These are phyloP conservation scores for Automeris io DNA, from an alignment of 2,888 invertebrate genomes.

Conservation along the genomic window DNA sequence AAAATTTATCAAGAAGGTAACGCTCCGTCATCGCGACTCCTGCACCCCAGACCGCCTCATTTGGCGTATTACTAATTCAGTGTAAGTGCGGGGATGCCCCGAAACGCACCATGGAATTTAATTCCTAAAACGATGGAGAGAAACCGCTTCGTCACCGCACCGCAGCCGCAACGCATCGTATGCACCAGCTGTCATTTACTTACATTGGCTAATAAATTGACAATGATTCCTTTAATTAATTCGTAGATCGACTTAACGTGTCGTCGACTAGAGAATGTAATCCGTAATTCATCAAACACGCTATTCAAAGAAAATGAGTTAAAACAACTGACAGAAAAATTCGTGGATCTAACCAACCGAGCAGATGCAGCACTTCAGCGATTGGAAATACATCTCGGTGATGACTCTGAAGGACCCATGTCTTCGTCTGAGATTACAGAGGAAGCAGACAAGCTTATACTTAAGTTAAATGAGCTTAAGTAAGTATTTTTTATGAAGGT, in stretches of 20 bases:
- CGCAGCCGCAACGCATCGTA: too few species aligned
- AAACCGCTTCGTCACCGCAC: too few species aligned
- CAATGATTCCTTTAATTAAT: too few species aligned
- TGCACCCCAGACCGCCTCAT: too few species aligned
- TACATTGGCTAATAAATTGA: too few species aligned
- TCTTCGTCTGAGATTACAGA: conserved; percentile 49
- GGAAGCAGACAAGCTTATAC: conserved; percentile 48
- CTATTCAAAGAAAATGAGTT: conserved; percentile 57
- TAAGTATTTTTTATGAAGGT: conserved; percentile 21
- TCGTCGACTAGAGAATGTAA: conserved; percentile 52
- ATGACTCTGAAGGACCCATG: conserved; percentile 36
- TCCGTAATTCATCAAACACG: conserved; percentile 54
- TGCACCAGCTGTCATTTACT: too few species aligned
- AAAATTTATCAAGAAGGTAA: too few species aligned
- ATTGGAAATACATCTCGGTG: conserved; percentile 48
- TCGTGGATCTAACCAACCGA: conserved; percentile 61
- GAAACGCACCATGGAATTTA: too few species aligned
- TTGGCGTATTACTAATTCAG: too few species aligned
- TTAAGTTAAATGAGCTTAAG: conserved; percentile 53
- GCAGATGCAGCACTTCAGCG: conserved; percentile 63
- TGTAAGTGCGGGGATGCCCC: too few species aligned
- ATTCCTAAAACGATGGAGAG: too few species aligned
- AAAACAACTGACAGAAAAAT: conserved; percentile 63
- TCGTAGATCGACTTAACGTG: conserved; percentile 53
- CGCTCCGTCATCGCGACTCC: too few species aligned